Conservation (phyloP, 2,888 invertebrate genomes). For the Tillus elongatus region DNA sequence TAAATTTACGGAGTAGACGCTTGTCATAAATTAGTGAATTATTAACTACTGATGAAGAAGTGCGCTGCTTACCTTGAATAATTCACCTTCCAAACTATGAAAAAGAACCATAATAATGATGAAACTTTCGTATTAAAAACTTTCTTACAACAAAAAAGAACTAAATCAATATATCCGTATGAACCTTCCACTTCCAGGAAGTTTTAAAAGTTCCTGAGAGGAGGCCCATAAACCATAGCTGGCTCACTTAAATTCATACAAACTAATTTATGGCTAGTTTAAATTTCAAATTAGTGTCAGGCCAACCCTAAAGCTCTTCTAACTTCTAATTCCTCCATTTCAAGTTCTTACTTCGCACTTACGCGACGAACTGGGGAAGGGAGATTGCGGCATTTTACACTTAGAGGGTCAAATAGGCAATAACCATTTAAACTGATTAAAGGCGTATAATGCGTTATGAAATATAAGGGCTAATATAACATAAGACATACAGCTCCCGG, state of each 20-base stretch:
- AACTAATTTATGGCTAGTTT: conserved; percentile 38
- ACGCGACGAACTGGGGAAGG: conserved; percentile 20
- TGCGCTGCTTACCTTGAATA: not conserved
- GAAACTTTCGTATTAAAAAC: conserved; percentile 15
- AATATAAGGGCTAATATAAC: conserved; percentile 7
- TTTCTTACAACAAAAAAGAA: conserved; percentile 18
- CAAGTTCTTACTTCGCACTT: conserved; percentile 35
- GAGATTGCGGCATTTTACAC: conserved; percentile 28
- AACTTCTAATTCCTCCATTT: conserved; percentile 34
- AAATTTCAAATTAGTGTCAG: conserved; percentile 41
- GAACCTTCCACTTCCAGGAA: conserved; percentile 25
- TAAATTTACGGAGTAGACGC: not conserved
- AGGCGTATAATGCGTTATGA: conserved; percentile 13
- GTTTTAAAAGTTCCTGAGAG: conserved; percentile 24
- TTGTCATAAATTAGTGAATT: not conserved
- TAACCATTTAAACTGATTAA: conserved; percentile 33
- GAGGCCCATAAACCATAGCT: conserved; percentile 23
- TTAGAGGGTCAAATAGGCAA: conserved; percentile 28
- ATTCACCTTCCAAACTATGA: not conserved
- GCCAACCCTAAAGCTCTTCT: conserved; percentile 32
- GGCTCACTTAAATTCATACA: conserved; percentile 37
- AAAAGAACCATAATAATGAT: not conserved
- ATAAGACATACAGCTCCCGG: no score
- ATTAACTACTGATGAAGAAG: conserved; percentile 1
- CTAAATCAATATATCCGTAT: conserved; percentile 20